Conservation (phyloP, 1,140 invertebrate species). For the Sinella curviseta region DNA sequence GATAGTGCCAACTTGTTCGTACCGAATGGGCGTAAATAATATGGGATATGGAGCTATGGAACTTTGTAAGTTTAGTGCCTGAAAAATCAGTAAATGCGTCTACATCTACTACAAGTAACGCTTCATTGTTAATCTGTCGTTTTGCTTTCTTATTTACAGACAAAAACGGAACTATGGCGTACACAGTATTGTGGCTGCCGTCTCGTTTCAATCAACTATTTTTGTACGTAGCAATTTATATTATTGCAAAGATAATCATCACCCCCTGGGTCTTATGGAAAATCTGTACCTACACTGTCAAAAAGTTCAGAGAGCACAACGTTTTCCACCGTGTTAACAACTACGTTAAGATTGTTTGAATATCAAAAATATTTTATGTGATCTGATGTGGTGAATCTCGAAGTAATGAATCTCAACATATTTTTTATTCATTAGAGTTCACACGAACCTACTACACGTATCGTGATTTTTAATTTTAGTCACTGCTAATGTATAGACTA, state of each 20-base stretch:
- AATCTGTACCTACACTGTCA: too few relatives aligned
- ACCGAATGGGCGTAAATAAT: conserved; percentile 82
- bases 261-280: conserved; percentile 38
- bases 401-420: too few relatives aligned
- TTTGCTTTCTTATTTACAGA: conserved; percentile 33
- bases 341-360: too few relatives aligned
- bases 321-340: too few relatives aligned
- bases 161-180: conserved; percentile 48
- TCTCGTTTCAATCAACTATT: conserved; percentile 50
- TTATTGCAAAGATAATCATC: conserved; percentile 35
- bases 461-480: too few relatives aligned
- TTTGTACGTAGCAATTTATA: conserved; percentile 40
- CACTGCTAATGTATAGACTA: too few relatives aligned
- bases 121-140: background rate
- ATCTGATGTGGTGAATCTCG: too few relatives aligned
- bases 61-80: conserved; percentile 64
- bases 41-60: conserved; percentile 83
- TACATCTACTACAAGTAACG: background rate
- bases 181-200: conserved; percentile 51
- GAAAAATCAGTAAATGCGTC: conserved; percentile 25
- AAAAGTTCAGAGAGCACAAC: too few relatives aligned
- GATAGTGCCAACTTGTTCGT: conserved; percentile 88
- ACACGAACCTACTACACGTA: too few relatives aligned
- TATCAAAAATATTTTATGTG: too few relatives aligned
- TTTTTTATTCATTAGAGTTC: too few relatives aligned